A percentile compares a stretch with the other conserved stretches of the same genome.
phyloP scores from a whole-genome alignment of 1,140 invertebrate species.

The Hylyphantes graminicola region DNA sequence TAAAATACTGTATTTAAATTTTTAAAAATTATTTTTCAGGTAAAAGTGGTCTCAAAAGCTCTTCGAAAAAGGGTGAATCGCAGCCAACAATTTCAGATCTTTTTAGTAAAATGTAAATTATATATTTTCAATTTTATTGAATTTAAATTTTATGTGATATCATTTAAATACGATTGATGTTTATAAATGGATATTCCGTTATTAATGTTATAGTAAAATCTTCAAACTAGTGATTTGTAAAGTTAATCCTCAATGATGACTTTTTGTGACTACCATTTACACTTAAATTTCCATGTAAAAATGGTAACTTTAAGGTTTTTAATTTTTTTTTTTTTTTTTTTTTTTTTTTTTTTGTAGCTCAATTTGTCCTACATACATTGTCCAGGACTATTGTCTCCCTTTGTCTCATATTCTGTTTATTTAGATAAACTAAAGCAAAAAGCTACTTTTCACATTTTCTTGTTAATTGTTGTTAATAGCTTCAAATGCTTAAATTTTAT shows the following conservation, averaged over 20 bases:
- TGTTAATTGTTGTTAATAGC: too few species aligned
- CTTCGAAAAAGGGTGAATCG: neutral
- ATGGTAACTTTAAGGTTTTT: too few species aligned
- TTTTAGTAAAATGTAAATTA: slow-evolving; percentile 7
- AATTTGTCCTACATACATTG: too few species aligned
- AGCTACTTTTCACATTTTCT: too few species aligned
- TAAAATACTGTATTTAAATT: too few species aligned
- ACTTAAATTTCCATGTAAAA: neutral
- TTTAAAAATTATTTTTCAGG: neutral
- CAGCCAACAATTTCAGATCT: neutral
- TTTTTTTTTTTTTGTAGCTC: too few species aligned
- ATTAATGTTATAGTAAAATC: neutral
- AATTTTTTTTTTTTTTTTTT: too few species aligned
- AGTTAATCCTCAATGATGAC: neutral
- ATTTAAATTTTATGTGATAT: neutral
- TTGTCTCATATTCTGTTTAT: too few species aligned
- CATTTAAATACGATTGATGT: neutral
- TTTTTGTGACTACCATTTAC: neutral
- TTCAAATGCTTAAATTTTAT: neutral
- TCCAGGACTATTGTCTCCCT: too few species aligned
- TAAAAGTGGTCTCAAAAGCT: neutral
- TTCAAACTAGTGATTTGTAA: neutral
- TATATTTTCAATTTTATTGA: neutral
- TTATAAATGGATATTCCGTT: neutral
- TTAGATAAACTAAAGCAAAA: too few species aligned